Conservation (phyloP, 2,888 invertebrate species). For the Drosophila meridiana region DNA sequence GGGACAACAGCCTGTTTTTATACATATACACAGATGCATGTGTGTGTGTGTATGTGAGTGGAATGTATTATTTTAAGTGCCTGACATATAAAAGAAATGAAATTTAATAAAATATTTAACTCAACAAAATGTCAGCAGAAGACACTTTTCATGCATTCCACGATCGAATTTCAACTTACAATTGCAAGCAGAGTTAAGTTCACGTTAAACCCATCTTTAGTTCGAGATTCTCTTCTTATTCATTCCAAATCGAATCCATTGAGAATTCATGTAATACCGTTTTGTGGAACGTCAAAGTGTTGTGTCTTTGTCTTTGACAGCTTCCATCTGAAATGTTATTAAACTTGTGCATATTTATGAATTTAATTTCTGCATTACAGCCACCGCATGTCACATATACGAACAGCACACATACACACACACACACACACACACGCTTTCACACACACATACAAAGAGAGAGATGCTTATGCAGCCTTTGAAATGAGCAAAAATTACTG, state of each 20-base stretch:
- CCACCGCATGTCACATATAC: slow-evolving; percentile 30
- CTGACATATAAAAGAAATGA: slow-evolving; percentile 14
- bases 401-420: slow-evolving; percentile 14
- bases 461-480: slow-evolving; percentile 25
- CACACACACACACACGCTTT: neutral
- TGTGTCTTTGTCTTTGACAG: slow-evolving; percentile 43
- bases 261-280: slow-evolving; percentile 20
- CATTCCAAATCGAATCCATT: neutral
- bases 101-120: slow-evolving; percentile 26
- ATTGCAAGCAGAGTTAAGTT: neutral
- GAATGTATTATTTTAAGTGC: slow-evolving; percentile 24
- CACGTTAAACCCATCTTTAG: neutral
- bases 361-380: slow-evolving; percentile 68
- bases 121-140: slow-evolving; percentile 13
- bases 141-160: neutral
- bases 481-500: slow-evolving; percentile 63
- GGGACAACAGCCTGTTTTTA: slow-evolving; percentile 10
- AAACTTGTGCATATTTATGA: slow-evolving; percentile 72
- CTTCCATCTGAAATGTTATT: slow-evolving; percentile 53
- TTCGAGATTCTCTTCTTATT: too few relatives aligned
- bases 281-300: slow-evolving; percentile 14
- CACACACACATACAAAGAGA: slow-evolving; percentile 1
- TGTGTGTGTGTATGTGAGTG: neutral
- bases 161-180: neutral
- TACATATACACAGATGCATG: neutral